Conservation (phyloP, 2,888 invertebrate genomes). For the Pycnomerus fuliginosus region DNA sequence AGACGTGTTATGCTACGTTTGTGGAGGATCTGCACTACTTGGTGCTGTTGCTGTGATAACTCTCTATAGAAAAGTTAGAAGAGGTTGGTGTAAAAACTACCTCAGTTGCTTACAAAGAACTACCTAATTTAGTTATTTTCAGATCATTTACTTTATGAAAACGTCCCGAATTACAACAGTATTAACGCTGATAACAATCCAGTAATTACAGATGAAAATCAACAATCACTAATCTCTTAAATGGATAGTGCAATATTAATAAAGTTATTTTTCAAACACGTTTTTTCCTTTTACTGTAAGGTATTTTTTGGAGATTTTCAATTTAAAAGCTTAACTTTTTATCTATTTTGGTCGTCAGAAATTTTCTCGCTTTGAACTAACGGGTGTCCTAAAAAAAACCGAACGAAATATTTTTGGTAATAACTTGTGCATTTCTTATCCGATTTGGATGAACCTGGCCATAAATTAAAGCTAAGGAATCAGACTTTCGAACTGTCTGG, state of each 20-base stretch:
- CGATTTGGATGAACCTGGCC: too few relatives aligned
- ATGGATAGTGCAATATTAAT: constrained; percentile 7
- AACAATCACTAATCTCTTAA: constrained; percentile 20
- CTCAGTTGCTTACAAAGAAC: not conserved
- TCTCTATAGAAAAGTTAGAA: constrained; percentile 19
- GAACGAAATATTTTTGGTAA: too few relatives aligned
- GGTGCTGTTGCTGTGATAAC: constrained; percentile 53
- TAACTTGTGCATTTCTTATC: too few relatives aligned
- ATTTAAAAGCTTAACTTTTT: too few relatives aligned
- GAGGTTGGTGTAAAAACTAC: constrained; percentile 23
- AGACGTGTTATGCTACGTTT: constrained; percentile 58
- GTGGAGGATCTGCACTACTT: constrained; percentile 57
- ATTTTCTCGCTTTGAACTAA: too few relatives aligned
- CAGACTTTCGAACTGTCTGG: too few relatives aligned
- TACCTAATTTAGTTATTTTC: constrained; percentile 13
- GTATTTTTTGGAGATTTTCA: too few relatives aligned
- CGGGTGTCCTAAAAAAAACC: too few relatives aligned
- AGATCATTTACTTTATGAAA: constrained; percentile 22
- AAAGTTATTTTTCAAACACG: constrained; percentile 8
- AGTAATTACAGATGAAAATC: constrained; percentile 16
- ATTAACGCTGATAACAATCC: constrained; percentile 29
- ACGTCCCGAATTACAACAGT: constrained; percentile 30
- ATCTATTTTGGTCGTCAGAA: too few relatives aligned
- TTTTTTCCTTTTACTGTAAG: too few relatives aligned
- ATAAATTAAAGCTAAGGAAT: too few relatives aligned